A percentile compares a stretch with the other conserved stretches of the same genome.
phyloP scores from a whole-genome alignment of 2,888 invertebrate genomes.

The Caenorhabditis sulstoni region DNA sequence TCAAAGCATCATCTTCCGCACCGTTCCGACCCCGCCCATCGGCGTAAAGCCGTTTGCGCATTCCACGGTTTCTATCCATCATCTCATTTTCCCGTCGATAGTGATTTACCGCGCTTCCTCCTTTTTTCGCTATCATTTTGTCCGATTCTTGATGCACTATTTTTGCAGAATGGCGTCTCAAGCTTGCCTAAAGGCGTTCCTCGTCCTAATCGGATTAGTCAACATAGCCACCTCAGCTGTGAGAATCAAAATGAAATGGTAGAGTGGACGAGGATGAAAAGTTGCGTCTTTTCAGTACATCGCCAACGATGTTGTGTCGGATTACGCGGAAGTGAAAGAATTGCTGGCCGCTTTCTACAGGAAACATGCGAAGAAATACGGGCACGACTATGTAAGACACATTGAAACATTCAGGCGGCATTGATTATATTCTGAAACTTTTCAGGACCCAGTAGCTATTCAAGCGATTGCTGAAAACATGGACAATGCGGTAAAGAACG shows the following conservation, averaged over 20 bases:
- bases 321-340: conserved; percentile 72
- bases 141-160: conserved; percentile 29
- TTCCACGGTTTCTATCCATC: conserved; percentile 21
- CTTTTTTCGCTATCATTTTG: conserved; percentile 23
- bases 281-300: conserved; percentile 56
- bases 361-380: conserved; percentile 69
- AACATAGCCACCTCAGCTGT: conserved; percentile 43
- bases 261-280: background rate
- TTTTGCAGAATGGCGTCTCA: conserved; percentile 54
- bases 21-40: conserved; percentile 2
- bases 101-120: conserved; percentile 18
- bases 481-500: conserved; percentile 60
- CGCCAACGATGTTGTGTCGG: conserved; percentile 69
- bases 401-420: background rate
- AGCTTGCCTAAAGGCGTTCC: conserved; percentile 49
- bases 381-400: conserved; percentile 71
- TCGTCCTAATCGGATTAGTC: conserved; percentile 50
- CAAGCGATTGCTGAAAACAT: conserved; percentile 53
- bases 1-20: conserved; percentile 36
- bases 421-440: background rate
- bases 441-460: conserved; percentile 61
- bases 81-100: conserved; percentile 1
- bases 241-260: conserved; percentile 2
- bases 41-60: conserved; percentile 3
- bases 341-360: conserved; percentile 68